phyloP scores from a whole-genome alignment of 1,140 invertebrate genomes.

The Neodiprion virginianus region DNA sequence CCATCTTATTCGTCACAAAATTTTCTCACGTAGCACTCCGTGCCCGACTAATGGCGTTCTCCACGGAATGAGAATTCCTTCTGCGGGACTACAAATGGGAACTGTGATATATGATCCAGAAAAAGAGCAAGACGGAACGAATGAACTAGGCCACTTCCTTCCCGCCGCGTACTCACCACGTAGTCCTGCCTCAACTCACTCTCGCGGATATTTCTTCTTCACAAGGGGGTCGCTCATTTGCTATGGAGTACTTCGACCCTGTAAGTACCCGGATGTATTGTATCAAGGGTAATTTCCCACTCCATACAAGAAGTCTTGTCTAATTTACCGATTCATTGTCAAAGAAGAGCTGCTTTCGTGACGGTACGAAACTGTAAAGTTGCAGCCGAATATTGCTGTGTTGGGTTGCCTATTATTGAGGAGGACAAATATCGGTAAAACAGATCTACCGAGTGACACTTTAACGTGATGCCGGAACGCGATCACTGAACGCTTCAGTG shows the following conservation, averaged over 20 bases:
- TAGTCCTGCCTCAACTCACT: background rate
- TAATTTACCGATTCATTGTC: too few species aligned
- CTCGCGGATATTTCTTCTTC: background rate
- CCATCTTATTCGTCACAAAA: conserved; percentile 3
- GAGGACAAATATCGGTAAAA: too few species aligned
- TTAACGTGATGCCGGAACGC: too few species aligned
- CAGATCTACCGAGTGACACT: too few species aligned
- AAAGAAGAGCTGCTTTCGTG: too few species aligned
- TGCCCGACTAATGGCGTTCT: conserved; percentile 4
- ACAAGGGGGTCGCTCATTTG: background rate
- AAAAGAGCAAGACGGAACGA: background rate
- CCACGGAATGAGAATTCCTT: conserved; percentile 5
- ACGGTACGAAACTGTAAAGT: too few species aligned
- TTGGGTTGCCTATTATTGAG: too few species aligned
- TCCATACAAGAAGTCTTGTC: too few species aligned
- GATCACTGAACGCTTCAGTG: too few species aligned
- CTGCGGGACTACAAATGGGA: conserved; percentile 6
- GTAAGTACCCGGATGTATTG: background rate
- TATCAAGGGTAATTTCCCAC: background rate
- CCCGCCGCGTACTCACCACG: background rate
- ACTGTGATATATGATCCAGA: conserved; percentile 5
- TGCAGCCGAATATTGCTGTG: too few species aligned
- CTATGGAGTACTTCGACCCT: background rate
- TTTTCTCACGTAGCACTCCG: conserved; percentile 3
- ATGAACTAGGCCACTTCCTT: background rate